Conservation (phyloP, 2,888 invertebrate genomes). For the Rhimphoctona megacephalus region DNA sequence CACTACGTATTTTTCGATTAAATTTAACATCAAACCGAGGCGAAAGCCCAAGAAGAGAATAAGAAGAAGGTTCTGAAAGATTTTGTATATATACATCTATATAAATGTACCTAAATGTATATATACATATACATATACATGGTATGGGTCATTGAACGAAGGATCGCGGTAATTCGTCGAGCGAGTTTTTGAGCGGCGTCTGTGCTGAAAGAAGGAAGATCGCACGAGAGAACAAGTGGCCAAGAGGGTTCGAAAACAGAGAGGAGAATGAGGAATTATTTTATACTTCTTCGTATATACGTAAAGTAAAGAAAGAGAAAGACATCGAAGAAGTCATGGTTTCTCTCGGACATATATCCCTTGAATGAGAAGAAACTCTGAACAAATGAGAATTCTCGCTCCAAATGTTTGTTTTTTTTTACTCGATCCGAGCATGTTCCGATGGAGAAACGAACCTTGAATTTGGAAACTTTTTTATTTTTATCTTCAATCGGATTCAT, state of each 20-base stretch:
- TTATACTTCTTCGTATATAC: conserved; percentile 58
- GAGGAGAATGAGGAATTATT: conserved; percentile 62
- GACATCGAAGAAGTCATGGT: conserved; percentile 9
- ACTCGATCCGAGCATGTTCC: background rate
- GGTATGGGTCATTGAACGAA: conserved; percentile 65
- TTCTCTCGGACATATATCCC: conserved; percentile 23
- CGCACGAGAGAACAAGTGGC: conserved; percentile 55
- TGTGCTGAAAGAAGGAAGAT: conserved; percentile 51
- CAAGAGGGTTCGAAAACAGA: conserved; percentile 40
- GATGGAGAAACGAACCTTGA: background rate
- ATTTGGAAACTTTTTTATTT: conserved; percentile 30
- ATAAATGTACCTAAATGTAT: background rate
- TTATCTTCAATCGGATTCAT: conserved; percentile 28
- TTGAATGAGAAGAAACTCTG: conserved; percentile 40
- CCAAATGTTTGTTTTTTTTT: conserved; percentile 14
- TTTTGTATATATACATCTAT: conserved; percentile 26
- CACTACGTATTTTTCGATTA: conserved; percentile 67
- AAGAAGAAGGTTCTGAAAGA: conserved; percentile 44
- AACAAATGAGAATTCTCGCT: conserved; percentile 27
- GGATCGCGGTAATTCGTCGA: conserved; percentile 68
- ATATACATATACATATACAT: conserved; percentile 17
- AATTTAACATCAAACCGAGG: conserved; percentile 67
- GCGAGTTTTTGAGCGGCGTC: conserved; percentile 69
- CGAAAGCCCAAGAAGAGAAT: conserved; percentile 56
- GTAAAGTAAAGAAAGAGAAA: conserved; percentile 37